phyloP scores from a whole-genome alignment of 2,888 invertebrate genomes.

The Orthosia incerta region DNA sequence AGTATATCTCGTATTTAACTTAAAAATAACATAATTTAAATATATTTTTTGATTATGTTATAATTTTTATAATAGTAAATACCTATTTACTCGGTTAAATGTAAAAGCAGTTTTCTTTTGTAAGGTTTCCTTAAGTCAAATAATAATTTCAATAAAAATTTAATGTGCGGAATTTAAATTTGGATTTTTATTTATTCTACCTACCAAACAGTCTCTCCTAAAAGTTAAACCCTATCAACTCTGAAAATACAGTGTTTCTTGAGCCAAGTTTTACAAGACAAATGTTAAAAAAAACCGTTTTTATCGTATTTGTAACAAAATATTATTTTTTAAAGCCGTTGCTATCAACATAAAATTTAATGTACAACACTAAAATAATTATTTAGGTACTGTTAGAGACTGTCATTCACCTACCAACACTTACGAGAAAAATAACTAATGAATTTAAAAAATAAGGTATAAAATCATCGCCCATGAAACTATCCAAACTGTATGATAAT shows the following conservation, averaged over 20 bases:
- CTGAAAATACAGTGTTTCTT: neutral
- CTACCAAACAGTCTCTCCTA: neutral
- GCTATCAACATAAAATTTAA: conserved; percentile 19
- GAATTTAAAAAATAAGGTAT: conserved; percentile 44
- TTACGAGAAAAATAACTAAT: conserved; percentile 35
- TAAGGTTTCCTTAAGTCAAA: neutral
- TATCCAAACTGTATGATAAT: conserved; percentile 65
- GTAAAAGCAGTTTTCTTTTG: neutral
- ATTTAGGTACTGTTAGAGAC: conserved; percentile 10
- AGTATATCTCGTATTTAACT: neutral
- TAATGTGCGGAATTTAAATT: neutral
- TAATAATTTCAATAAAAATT: conserved; percentile 24
- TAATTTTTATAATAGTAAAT: neutral
- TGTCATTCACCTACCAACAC: conserved; percentile 18
- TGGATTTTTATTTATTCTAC: conserved; percentile 18
- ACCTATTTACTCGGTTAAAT: neutral
- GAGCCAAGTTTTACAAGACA: neutral
- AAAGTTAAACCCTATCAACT: neutral
- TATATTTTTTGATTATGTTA: neutral
- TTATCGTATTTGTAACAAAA: conserved; percentile 15
- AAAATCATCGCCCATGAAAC: conserved; percentile 54
- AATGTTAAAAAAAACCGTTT: neutral
- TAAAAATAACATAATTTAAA: neutral
- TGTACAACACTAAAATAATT: conserved; percentile 24
- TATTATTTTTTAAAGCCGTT: neutral